Conservation (phyloP, 2,797 vertebrate genomes). For the Hylomyscus alleni region DNA sequence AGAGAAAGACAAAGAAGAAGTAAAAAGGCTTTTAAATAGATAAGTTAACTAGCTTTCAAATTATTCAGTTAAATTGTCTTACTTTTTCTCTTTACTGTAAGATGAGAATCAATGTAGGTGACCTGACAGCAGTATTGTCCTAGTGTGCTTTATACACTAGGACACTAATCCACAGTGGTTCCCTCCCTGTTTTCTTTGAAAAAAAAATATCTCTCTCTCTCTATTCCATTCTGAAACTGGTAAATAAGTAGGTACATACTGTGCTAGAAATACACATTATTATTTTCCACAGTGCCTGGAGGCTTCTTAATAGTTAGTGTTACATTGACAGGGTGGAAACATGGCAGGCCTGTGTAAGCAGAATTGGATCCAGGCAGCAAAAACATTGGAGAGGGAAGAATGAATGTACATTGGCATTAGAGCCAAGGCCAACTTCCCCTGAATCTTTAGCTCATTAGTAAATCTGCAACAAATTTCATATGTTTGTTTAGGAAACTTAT, state of each 20-base stretch:
- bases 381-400: background rate
- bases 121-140: background rate
- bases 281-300: background rate
- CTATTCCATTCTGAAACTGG: conserved; percentile 38
- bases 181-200: background rate
- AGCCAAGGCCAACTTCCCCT: background rate
- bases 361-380: background rate
- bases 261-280: background rate
- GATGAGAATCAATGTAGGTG: background rate
- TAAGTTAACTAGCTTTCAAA: conserved; percentile 45
- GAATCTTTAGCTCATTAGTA: background rate
- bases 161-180: rapidly evolving
- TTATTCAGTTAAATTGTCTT: background rate
- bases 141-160: no score
- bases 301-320: background rate
- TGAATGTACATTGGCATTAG: background rate
- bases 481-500: background rate
- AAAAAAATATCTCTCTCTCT: background rate
- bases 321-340: background rate
- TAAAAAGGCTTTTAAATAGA: conserved; percentile 38
- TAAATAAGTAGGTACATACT: conserved; percentile 8
- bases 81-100: background rate
- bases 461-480: background rate
- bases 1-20: background rate
- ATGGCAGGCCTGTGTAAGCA: conserved; percentile 1